Evolutionary conservation across 2,888 invertebrate species (phyloP), one percentile per base, ranked within the genome.

Genomic region (Andrena praecox): DNA sequence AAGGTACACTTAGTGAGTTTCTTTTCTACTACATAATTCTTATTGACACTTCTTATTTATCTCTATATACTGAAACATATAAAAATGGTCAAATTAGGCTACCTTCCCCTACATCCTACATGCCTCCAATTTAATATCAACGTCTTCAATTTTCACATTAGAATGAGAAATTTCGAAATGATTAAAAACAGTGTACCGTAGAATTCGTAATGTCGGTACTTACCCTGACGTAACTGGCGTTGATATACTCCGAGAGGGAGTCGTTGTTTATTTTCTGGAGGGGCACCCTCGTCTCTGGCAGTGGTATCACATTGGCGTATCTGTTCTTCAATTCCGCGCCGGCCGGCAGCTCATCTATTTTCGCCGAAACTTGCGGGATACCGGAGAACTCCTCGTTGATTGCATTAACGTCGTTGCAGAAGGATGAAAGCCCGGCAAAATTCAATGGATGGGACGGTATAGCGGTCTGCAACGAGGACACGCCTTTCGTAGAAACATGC

Each of bases 221-320:
- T 94, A 98, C 98, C 94, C 97, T 96, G 87, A 99, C 96, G 94
- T 96, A 99, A 94, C 98, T 99, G 84, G 98, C 99, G 92, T 99
- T 99, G 89, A 99, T 99, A 93, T 99, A 99, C 94, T 98, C 98
- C 69, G 97, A 96, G 83, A 96, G 96, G 0, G 97, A 96, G 90
- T 97, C 97, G 80, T 96, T 96, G 76, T 96, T 96, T 77, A 96
- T 95, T 83, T 96, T 95, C 88, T 95, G 96, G 52, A 99, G 95
- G 48, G 96, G 96, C 1, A 99, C 98, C 91, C 98, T 95, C 42
- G 98, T 98, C 94, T 98, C 98, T 42, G 98, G 98, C 88, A 98
- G 95, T 72, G 99, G 99, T 88, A 99, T 97, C n/a, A 99, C 98
- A 94, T 99, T 99, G 77, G 98, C 98, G 94, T 98, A 99, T 85